Evolutionary conservation across 2,113 vertebrate species (phyloP).

Genomic region (Calyptomena viridis): DNA sequence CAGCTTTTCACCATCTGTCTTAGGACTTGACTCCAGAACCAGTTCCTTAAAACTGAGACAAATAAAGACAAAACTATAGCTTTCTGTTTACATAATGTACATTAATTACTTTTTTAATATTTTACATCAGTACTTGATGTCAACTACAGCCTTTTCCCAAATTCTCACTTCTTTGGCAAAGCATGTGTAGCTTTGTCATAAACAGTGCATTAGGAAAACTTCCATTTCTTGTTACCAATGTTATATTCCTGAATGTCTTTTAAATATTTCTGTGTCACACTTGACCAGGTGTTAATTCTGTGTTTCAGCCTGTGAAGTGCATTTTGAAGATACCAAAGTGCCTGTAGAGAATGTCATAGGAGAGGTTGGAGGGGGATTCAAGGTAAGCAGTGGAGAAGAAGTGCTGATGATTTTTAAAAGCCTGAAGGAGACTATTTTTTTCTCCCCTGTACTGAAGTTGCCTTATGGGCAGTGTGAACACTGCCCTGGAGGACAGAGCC

Average conservation of each 20-base stretch:
- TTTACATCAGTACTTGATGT: background rate
- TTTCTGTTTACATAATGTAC: background rate
- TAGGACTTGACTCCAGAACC: background rate
- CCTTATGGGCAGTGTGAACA: rapidly evolving
- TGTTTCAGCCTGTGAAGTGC: constrained; percentile 88
- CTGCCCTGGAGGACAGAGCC: background rate
- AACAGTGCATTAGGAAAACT: background rate
- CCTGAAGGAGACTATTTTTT: background rate
- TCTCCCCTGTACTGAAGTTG: background rate
- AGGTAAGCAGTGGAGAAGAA: constrained; percentile 75
- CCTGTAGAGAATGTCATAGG: constrained; percentile 94
- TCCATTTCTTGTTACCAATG: background rate
- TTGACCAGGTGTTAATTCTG: background rate
- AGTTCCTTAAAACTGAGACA: background rate
- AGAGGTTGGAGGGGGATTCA: constrained; percentile 94
- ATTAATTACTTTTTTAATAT: background rate
- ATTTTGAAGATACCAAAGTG: constrained; percentile 91
- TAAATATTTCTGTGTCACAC: background rate
- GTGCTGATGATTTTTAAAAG: background rate
- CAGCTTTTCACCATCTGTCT: background rate
- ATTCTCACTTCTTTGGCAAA: background rate
- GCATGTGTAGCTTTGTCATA: background rate
- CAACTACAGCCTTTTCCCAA: background rate
- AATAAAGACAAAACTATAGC: background rate
- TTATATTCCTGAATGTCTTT: background rate